phyloP scores from a whole-genome alignment of 2,113 vertebrate genomes.

The Ceuthmochares aereus region DNA sequence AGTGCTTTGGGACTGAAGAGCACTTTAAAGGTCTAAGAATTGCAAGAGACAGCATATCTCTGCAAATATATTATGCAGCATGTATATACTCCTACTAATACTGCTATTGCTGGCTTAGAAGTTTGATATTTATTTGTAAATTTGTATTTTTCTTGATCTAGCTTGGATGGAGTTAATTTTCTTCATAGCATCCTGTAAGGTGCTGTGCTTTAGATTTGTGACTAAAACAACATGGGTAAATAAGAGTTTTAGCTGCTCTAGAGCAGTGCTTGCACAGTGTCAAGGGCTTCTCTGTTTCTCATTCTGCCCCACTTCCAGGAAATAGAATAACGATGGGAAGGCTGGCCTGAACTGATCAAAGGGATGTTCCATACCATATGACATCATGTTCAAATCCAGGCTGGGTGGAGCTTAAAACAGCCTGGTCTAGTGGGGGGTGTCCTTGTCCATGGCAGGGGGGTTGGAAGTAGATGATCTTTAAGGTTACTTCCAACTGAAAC shows the following conservation, averaged over 20 bases:
- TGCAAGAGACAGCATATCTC: neutral
- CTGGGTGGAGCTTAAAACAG: no score
- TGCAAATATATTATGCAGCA: neutral
- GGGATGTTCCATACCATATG: neutral
- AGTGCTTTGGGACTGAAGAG: neutral
- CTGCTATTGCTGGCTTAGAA: neutral
- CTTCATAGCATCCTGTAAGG: neutral
- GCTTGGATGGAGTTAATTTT: neutral
- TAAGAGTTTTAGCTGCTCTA: neutral
- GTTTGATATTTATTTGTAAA: neutral
- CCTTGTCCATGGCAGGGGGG: no score
- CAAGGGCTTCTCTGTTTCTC: neutral
- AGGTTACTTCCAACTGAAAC: no score
- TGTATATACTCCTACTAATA: neutral
- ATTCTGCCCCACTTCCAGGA: neutral
- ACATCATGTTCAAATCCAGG: no score
- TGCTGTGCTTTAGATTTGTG: neutral
- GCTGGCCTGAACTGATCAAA: accelerated
- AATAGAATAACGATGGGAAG: neutral
- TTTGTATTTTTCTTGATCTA: neutral
- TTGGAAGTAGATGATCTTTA: no score
- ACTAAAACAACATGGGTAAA: neutral
- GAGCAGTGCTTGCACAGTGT: accelerated
- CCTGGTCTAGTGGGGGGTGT: no score
- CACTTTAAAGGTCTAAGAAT: neutral